Evolutionary conservation across 2,888 invertebrate genomes (phyloP).

Genomic region (Chrysina gloriosa): DNA sequence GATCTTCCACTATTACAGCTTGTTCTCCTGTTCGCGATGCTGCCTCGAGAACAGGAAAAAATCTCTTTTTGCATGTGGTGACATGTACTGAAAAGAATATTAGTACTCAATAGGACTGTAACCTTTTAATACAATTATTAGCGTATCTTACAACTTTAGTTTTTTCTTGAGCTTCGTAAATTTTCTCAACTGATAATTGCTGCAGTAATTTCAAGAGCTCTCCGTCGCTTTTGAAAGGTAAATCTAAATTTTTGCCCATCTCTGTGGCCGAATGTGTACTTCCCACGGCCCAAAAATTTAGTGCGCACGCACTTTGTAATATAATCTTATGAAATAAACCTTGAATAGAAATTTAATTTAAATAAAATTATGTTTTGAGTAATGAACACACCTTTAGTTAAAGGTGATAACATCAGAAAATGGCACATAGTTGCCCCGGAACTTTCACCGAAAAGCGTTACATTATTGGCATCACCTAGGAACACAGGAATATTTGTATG

Average conservation of each 20-base stretch:
- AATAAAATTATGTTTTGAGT: neutral
- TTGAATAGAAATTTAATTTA: neutral
- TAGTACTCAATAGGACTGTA: neutral
- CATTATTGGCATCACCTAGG: slow-evolving; percentile 67
- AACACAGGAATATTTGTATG: slow-evolving; percentile 66
- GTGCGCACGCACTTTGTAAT: slow-evolving; percentile 37
- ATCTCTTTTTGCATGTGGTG: slow-evolving; percentile 23
- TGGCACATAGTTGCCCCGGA: slow-evolving; percentile 67
- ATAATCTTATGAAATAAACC: slow-evolving; percentile 48
- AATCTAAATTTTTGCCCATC: slow-evolving; percentile 24
- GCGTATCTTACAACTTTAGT: slow-evolving; percentile 41
- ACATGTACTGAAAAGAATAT: slow-evolving; percentile 24
- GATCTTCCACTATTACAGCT: slow-evolving; percentile 56
- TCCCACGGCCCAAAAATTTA: slow-evolving; percentile 34
- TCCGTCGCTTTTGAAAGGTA: slow-evolving; percentile 11
- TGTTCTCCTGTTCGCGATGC: slow-evolving; percentile 46
- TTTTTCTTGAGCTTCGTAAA: slow-evolving; percentile 42
- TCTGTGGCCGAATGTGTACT: slow-evolving; percentile 4
- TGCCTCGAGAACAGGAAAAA: slow-evolving; percentile 50
- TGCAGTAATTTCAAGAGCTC: slow-evolving; percentile 38
- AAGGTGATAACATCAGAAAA: slow-evolving; percentile 66
- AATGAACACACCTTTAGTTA: slow-evolving; percentile 55
- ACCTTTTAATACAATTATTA: neutral
- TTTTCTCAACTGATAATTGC: slow-evolving; percentile 17
- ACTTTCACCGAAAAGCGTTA: slow-evolving; percentile 68